Conservation (phyloP, 2,797 vertebrate species). For the Monodelphis domestica region DNA sequence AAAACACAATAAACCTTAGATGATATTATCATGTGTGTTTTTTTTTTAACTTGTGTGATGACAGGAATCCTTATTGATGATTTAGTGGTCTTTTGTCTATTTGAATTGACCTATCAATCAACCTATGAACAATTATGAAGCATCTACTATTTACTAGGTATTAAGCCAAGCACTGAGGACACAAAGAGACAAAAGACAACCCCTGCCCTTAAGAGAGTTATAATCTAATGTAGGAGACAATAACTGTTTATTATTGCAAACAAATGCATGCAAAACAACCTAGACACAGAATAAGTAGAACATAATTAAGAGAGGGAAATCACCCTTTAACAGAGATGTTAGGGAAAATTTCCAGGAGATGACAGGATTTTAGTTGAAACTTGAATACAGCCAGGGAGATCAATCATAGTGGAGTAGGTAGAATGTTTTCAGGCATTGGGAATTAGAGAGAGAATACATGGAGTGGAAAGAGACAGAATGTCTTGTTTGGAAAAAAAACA, state of each 20-base stretch:
- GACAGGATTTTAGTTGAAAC: neutral
- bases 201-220: neutral
- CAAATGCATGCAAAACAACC: neutral
- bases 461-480: neutral
- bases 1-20: neutral
- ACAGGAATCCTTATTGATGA: neutral
- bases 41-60: neutral
- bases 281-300: neutral
- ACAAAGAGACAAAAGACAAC: neutral
- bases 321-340: neutral
- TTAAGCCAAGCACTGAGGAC: neutral
- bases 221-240: neutral
- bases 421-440: neutral
- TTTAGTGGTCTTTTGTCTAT: neutral
- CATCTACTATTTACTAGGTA: neutral
- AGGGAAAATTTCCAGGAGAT: neutral
- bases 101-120: neutral
- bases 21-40: neutral
- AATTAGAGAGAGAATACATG: neutral
- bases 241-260: no score
- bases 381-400: neutral
- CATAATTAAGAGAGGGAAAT: neutral
- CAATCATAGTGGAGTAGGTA: neutral
- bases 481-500: neutral
- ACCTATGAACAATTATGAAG: neutral